Base-by-base conservation (phyloP, 2,888 invertebrate species). In the Hesperia comma region DNA sequence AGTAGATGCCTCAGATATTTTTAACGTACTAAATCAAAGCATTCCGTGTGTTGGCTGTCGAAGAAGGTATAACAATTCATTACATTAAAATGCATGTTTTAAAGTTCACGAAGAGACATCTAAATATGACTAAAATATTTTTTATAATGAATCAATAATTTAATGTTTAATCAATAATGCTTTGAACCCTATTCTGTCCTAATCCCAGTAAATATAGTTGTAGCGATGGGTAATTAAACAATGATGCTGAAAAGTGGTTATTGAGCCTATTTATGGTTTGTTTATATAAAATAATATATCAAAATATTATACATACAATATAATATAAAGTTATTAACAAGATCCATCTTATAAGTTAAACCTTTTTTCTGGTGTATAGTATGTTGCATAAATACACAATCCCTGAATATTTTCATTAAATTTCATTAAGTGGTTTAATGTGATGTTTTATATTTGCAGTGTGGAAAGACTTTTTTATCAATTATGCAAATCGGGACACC, bases 31-130 rank as follows among this genome's bases (percentile, higher is more conserved):
- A 72, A 96, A 97, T 90, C 97, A 98, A 93, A 96, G 96, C 86
- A 97, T 98, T 81, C 98, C 98, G 72, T 98, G 98, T 93, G 97
- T 98, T 80, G 98, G 98, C 71, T 98, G 98, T 90, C 94, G 98
- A 73, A 94, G 97, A 94, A 97, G 97, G 97, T 97, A 93, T 60
- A 69, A 69, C 71, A 40, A n/a, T 32, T 15, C 37, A 37, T 37
- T 32, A 6, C 26, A 19, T 53, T n/a, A 14, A 32, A 14, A 53
- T 32, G 53, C 53, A 53, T 53, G 53, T 53, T 12, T 12, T 49
- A 12, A 49, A 2, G 10, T 15, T 17, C 15, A 17, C 17, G 8
- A 17, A 17, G 7, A 46, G 6, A 14, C 5, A 46, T 8, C 5
- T 7, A 46, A 17, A 15, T 8, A 37, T 37, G 12, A 2, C 26